Conservation (phyloP, 2,797 vertebrate species). For the Galago senegalensis region DNA sequence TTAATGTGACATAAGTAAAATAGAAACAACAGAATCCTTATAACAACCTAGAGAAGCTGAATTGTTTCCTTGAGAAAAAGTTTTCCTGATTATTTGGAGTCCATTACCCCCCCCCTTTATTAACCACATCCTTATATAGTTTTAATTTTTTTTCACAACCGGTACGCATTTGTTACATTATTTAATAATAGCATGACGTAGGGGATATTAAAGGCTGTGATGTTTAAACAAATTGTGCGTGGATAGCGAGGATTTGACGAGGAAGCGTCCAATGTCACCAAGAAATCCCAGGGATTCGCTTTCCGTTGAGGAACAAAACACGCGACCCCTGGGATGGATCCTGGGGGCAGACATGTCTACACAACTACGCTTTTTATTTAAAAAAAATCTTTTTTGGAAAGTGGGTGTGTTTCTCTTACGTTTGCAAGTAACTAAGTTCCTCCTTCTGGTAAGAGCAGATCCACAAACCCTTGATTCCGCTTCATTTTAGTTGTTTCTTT, state of each 20-base stretch:
- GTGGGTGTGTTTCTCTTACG: constrained; percentile 24
- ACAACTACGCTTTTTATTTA: neutral
- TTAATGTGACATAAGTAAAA: constrained; percentile 70
- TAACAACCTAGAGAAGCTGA: constrained; percentile 43
- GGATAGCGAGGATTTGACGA: constrained; percentile 59
- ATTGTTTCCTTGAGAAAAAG: constrained; percentile 57
- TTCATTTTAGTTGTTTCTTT: neutral
- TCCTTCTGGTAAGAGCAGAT: constrained; percentile 29
- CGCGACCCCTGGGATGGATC: neutral
- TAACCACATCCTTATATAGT: constrained; percentile 71
- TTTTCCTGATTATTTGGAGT: constrained; percentile 50
- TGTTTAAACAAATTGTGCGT: constrained; percentile 73
- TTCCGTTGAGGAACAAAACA: constrained; percentile 51
- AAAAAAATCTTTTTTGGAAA: neutral
- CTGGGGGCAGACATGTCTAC: neutral
- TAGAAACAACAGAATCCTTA: constrained; percentile 60
- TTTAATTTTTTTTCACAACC: constrained; percentile 42
- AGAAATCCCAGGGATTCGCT: constrained; percentile 49
- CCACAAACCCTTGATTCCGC: neutral
- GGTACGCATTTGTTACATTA: constrained; percentile 56
- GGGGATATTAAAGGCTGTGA: constrained; percentile 67
- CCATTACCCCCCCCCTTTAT: constrained; percentile 60
- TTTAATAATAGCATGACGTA: constrained; percentile 75
- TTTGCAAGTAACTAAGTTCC: constrained; percentile 51
- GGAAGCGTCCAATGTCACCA: constrained; percentile 45